Evolutionary conservation across 2,797 vertebrate genomes (phyloP).

Genomic region (Rhincodon typus): DNA sequence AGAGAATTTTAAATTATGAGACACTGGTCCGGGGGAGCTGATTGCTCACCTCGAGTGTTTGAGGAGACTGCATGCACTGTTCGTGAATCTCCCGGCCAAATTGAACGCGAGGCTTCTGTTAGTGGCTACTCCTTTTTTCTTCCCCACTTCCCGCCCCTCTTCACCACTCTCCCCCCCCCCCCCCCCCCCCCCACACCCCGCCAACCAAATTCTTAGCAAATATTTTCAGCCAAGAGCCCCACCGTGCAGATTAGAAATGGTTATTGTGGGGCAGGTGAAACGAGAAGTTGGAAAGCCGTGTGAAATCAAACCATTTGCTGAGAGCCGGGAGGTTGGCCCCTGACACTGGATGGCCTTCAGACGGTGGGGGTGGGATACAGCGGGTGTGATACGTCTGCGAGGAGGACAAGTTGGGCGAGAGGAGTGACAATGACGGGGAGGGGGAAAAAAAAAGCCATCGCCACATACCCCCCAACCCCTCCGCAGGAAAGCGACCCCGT

Average conservation of each 20-base stretch:
- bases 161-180: not conserved
- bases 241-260: not conserved
- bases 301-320: slow-evolving; percentile 28
- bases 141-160: not conserved
- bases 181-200: too few species aligned
- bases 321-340: not conserved
- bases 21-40: not conserved
- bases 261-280: not conserved
- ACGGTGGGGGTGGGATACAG: not conserved
- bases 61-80: not conserved
- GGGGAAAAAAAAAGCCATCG: not conserved
- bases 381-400: too few species aligned
- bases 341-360: not conserved
- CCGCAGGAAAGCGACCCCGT: not conserved
- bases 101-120: not conserved
- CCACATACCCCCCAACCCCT: too few species aligned
- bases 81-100: not conserved
- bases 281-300: not conserved
- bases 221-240: not conserved
- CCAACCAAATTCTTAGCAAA: not conserved
- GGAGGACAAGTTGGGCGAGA: not conserved
- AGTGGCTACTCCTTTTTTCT: not conserved
- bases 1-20: not conserved
- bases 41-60: not conserved
- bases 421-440: not conserved